Evolutionary conservation across 2,113 vertebrate species (phyloP).

Genomic region (Chiloscyllium plagiosum): DNA sequence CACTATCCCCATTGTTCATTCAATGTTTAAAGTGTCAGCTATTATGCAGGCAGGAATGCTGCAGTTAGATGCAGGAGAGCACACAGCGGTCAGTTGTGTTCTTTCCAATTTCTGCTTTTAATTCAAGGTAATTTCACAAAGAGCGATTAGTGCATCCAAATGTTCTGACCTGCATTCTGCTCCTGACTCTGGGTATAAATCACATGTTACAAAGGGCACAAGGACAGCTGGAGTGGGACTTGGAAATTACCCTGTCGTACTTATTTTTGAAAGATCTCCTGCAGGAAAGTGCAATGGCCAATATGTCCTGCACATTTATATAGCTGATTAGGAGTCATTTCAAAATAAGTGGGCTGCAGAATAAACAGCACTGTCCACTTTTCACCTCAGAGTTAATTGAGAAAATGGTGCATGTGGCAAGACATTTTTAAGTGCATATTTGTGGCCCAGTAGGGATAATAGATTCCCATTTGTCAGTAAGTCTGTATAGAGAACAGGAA

Average conservation of each 20-base stretch:
- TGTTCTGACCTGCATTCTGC: neutral
- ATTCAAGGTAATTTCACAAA: slow-evolving; percentile 25
- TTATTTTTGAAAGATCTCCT: neutral
- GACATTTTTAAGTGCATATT: neutral
- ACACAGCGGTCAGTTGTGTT: neutral
- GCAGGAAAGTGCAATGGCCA: slow-evolving; percentile 4
- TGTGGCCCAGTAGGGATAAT: neutral
- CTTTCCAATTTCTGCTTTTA: neutral
- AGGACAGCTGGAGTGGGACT: slow-evolving; percentile 25
- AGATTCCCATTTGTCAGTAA: neutral
- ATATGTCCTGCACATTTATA: neutral
- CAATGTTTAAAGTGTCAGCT: neutral
- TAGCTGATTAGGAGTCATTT: neutral
- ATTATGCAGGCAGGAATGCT: neutral
- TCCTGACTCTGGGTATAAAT: slow-evolving; percentile 13
- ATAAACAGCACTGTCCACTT: neutral
- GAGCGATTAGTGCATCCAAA: slow-evolving; percentile 23
- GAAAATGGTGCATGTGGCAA: neutral
- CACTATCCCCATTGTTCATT: neutral
- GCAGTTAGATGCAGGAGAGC: neutral
- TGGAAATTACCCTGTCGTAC: slow-evolving; percentile 15
- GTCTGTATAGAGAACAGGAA: neutral
- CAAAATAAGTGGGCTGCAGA: neutral
- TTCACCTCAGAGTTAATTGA: neutral
- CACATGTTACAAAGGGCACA: slow-evolving; percentile 16